A percentile compares a stretch with the other conserved stretches of the same genome.
Evolutionary conservation across 92 coral and sea anemone species (phyloP).

Genomic region (Metridium senile): DNA sequence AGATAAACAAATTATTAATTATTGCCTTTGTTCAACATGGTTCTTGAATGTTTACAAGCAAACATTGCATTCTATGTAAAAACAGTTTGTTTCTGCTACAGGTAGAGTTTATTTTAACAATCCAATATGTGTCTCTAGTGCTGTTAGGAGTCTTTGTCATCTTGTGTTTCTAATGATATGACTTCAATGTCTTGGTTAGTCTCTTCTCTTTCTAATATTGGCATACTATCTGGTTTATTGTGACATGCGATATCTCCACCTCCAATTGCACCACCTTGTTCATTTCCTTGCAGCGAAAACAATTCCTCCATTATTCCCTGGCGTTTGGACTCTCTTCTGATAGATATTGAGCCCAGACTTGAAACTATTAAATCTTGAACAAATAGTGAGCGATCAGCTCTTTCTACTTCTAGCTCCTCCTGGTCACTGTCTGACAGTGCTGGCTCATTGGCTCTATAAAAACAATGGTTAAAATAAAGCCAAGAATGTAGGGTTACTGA

Average conservation of each 20-base stretch:
- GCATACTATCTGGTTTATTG: constrained; percentile 37
- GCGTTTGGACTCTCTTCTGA: constrained; percentile 53
- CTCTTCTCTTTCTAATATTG: constrained; percentile 47
- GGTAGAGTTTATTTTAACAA: background rate
- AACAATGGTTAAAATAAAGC: too few relatives aligned
- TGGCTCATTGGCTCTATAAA: constrained; percentile 82
- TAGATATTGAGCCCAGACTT: constrained; percentile 78
- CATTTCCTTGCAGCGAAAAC: constrained; percentile 46
- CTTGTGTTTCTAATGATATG: constrained; percentile 82
- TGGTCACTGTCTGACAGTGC: constrained; percentile 85
- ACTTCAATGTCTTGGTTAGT: constrained; percentile 83
- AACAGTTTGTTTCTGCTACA: background rate
- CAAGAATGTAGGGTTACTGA: too few relatives aligned
- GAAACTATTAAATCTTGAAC: constrained; percentile 97
- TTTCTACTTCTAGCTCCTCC: constrained; percentile 77
- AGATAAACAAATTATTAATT: background rate
- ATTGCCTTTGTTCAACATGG: background rate
- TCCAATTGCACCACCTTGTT: constrained; percentile 47
- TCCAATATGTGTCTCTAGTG: background rate
- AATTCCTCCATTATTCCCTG: constrained; percentile 60
- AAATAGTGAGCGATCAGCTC: constrained; percentile 91
- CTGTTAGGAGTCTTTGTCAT: constrained; percentile 86
- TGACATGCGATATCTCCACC: constrained; percentile 29
- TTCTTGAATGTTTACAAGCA: constrained; percentile 11
- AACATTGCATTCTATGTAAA: background rate